Conservation (phyloP, 2,888 invertebrate genomes). For the Microctonus hyperodae region DNA sequence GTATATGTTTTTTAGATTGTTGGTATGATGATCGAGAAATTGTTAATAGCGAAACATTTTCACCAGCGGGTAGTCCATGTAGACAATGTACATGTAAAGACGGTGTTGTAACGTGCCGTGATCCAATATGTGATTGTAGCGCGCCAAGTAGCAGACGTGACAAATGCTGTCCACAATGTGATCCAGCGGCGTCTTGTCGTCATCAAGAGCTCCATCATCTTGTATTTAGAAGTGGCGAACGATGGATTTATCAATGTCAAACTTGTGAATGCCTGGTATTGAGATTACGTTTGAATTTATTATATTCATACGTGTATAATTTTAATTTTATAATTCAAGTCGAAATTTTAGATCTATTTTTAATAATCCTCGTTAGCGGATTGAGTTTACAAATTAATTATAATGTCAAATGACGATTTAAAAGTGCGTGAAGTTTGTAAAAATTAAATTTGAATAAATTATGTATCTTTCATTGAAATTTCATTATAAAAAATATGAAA, state of each 20-base stretch:
- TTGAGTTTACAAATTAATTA: no score
- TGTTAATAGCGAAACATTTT: slow-evolving; percentile 67
- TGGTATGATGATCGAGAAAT: slow-evolving; percentile 74
- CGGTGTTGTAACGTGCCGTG: slow-evolving; percentile 72
- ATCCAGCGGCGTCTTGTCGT: slow-evolving; percentile 75
- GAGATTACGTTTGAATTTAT: background rate
- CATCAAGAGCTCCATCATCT: slow-evolving; percentile 83
- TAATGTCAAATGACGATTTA: no score
- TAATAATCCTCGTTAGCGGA: no score
- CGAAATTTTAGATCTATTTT: no score
- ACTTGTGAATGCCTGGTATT: slow-evolving; percentile 87
- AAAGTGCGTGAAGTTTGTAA: no score
- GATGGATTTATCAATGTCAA: slow-evolving; percentile 91
- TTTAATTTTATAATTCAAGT: background rate
- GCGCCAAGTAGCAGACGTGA: slow-evolving; percentile 64
- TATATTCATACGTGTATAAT: background rate
- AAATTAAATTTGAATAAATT: no score
- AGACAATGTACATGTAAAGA: slow-evolving; percentile 65
- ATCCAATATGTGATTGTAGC: slow-evolving; percentile 76
- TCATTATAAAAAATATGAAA: no score
- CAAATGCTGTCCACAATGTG: slow-evolving; percentile 84
- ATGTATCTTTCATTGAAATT: no score
- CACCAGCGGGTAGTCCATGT: slow-evolving; percentile 64
- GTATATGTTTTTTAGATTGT: slow-evolving; percentile 68
- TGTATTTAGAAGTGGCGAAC: slow-evolving; percentile 80